Percentiles rank a stretch among this genome's conserved stretches.
phyloP scores from a whole-genome alignment of 2,888 invertebrate genomes.

The Torymus auratus region DNA sequence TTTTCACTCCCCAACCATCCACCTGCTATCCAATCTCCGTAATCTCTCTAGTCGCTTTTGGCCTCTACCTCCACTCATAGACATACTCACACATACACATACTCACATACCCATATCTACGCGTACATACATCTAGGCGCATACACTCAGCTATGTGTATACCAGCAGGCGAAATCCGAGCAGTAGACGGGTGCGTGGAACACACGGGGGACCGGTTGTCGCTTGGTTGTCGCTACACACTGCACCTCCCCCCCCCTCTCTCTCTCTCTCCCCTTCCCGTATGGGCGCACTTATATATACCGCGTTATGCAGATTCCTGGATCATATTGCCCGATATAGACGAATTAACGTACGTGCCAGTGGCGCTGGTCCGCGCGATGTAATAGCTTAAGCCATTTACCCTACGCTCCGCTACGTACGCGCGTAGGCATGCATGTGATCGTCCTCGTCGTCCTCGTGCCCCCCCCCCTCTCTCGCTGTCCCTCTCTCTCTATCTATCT shows the following conservation, averaged over 20 bases:
- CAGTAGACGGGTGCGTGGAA: not conserved
- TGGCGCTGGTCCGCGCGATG: slow-evolving; percentile 41
- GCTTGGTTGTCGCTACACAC: not conserved
- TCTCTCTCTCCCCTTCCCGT: not conserved
- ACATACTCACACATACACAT: too few species aligned
- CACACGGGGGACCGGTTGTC: not conserved
- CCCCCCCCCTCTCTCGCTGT: too few species aligned
- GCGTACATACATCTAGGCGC: too few species aligned
- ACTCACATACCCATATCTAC: too few species aligned
- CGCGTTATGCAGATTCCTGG: slow-evolving; percentile 68
- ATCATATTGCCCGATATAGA: slow-evolving; percentile 66
- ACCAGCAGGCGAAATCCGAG: slow-evolving; percentile 8
- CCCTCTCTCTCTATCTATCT: not conserved
- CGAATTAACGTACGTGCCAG: slow-evolving; percentile 67
- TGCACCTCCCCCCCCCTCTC: not conserved
- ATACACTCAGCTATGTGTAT: not conserved
- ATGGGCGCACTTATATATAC: slow-evolving; percentile 60
- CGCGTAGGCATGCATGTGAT: slow-evolving; percentile 32
- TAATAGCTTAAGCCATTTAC: slow-evolving; percentile 61
- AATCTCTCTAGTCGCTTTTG: not conserved
- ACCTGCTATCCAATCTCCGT: not conserved
- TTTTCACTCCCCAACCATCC: too few species aligned
- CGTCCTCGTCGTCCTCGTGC: not conserved
- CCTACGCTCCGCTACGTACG: slow-evolving; percentile 26
- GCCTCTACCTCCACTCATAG: too few species aligned